phyloP scores from a whole-genome alignment of 2,888 invertebrate genomes.

The Cryptus viduatorius region DNA sequence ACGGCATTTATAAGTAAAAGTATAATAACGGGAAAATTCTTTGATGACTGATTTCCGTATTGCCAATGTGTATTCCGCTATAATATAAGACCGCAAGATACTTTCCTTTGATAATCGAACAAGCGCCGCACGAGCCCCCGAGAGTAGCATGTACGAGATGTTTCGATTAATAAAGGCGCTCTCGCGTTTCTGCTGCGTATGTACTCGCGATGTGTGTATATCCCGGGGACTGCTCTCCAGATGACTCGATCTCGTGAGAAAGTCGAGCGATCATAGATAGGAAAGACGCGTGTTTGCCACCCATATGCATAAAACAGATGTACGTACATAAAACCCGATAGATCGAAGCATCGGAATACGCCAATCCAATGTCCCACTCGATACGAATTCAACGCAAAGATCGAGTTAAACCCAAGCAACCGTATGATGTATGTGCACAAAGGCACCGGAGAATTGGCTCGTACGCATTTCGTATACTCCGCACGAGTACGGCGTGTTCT shows the following conservation, averaged over 20 bases:
- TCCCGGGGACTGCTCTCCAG: constrained; percentile 23
- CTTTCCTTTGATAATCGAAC: constrained; percentile 68
- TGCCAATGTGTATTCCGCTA: constrained; percentile 24
- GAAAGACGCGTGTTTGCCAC: constrained; percentile 34
- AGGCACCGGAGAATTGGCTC: neutral
- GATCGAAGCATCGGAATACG: constrained; percentile 33
- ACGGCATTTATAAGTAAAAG: constrained; percentile 62
- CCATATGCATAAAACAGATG: constrained; percentile 22
- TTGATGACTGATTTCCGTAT: constrained; percentile 66
- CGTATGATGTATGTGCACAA: constrained; percentile 8
- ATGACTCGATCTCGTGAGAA: constrained; percentile 68
- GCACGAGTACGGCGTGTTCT: constrained; percentile 22
- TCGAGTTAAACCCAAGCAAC: constrained; percentile 8
- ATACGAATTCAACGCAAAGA: neutral
- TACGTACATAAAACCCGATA: constrained; percentile 1
- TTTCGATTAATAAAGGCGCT: constrained; percentile 59
- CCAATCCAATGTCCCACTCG: neutral
- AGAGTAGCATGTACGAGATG: constrained; percentile 46
- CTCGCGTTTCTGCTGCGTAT: constrained; percentile 25
- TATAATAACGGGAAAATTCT: constrained; percentile 63
- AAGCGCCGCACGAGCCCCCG: constrained; percentile 51
- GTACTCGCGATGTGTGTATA: neutral
- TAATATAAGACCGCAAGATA: constrained; percentile 64
- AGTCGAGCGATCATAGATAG: constrained; percentile 60
- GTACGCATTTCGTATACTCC: constrained; percentile 13